Percentiles rank a stretch among this genome's conserved stretches.
Conservation (phyloP, 2,113 vertebrate genomes). For the Sialia sialis region DNA sequence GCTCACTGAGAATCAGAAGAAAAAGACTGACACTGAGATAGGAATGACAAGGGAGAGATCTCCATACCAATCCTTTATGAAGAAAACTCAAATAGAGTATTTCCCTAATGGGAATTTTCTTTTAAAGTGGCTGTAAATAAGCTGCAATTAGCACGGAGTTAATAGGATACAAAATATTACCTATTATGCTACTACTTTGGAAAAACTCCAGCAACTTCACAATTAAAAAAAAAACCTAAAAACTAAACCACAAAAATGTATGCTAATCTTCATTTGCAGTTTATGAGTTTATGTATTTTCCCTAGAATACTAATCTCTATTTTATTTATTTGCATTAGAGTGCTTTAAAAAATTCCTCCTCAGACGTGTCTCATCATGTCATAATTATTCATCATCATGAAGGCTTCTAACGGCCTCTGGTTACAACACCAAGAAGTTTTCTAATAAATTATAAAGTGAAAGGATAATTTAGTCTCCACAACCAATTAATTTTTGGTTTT, state of each 20-base stretch:
- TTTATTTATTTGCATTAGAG: not conserved
- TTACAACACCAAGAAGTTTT: not conserved
- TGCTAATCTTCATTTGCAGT: not conserved
- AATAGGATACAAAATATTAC: not conserved
- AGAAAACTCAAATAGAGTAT: not conserved
- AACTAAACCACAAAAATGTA: not conserved
- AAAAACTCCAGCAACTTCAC: not conserved
- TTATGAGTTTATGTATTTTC: not conserved
- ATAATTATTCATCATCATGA: not conserved
- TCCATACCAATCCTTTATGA: not conserved
- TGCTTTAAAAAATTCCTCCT: conserved; percentile 22
- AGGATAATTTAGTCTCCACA: not conserved
- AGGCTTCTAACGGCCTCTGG: not conserved
- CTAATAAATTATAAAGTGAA: conserved; percentile 17
- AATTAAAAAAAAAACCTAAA: not conserved
- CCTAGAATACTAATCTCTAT: not conserved
- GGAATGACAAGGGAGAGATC: not conserved
- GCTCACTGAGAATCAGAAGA: not conserved
- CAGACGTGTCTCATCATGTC: not conserved
- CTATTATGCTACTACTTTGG: not conserved
- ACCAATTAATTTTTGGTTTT: not conserved
- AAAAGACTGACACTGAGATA: not conserved
- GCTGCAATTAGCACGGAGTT: not conserved
- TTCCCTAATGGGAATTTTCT: not conserved
- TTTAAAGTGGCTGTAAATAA: not conserved